phyloP scores from a whole-genome alignment of 2,113 vertebrate species.

The Myiagra hebetior region DNA sequence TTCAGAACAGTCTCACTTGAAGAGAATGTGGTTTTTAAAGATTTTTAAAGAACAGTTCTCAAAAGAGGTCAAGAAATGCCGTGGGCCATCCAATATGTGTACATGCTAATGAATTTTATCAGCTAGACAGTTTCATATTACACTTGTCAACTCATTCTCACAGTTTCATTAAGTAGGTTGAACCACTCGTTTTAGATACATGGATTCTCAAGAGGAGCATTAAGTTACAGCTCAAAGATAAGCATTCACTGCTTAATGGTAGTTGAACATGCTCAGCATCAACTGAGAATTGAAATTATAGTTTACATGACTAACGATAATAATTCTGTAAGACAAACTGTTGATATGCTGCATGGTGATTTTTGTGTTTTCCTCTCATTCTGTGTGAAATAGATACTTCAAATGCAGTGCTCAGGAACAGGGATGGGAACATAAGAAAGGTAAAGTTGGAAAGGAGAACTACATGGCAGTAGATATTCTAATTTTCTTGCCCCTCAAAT shows the following conservation, averaged over 20 bases:
- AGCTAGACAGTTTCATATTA: not conserved
- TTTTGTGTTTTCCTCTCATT: not conserved
- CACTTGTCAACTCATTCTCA: not conserved
- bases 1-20: not conserved
- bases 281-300: not conserved
- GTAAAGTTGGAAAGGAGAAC: not conserved
- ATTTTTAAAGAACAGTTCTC: not conserved
- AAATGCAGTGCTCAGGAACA: not conserved
- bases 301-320: not conserved
- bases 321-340: not conserved
- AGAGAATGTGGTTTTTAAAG: not conserved
- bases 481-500: not conserved
- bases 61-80: not conserved
- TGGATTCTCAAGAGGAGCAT: not conserved
- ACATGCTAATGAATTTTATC: not conserved
- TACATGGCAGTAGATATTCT: not conserved
- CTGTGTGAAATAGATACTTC: not conserved
- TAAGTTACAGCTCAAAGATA: not conserved
- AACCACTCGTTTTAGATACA: not conserved
- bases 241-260: not conserved
- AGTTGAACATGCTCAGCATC: not conserved
- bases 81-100: not conserved
- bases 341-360: not conserved
- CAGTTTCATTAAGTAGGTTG: not conserved
- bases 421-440: not conserved